Evolutionary conservation across 2,113 vertebrate species (phyloP).

Genomic region (Ciconia stormi): DNA sequence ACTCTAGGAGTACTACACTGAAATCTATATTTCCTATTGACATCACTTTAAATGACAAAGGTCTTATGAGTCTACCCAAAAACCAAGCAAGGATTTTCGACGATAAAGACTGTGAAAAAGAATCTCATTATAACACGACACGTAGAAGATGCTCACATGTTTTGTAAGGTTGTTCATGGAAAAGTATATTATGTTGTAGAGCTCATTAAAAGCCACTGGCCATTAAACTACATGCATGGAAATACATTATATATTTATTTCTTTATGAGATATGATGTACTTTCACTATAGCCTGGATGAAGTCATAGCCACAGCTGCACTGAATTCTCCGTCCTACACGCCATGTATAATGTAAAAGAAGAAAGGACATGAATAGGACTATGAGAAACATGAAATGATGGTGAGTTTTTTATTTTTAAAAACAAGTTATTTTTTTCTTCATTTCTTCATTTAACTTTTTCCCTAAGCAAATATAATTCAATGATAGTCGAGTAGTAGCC

Average conservation of each 20-base stretch:
- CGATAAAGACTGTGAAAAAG: background rate
- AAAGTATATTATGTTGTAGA: background rate
- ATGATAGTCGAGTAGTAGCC: background rate
- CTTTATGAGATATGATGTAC: background rate
- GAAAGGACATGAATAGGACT: background rate
- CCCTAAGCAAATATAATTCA: background rate
- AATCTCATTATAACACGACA: background rate
- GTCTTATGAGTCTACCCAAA: background rate
- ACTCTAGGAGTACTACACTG: background rate
- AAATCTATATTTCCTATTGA: background rate
- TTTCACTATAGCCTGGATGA: slow-evolving; percentile 3
- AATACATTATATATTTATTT: background rate
- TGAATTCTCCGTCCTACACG: background rate
- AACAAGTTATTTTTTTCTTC: background rate
- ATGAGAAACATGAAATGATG: background rate
- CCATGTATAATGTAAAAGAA: background rate
- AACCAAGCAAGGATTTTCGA: background rate
- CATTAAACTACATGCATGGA: background rate
- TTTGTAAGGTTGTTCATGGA: background rate
- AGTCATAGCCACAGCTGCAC: slow-evolving; percentile 1
- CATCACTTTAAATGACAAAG: background rate
- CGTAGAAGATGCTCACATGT: background rate
- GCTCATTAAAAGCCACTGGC: background rate
- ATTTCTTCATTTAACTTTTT: background rate
- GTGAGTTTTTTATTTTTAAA: slow-evolving; percentile 27